Percentiles rank a stretch among this genome's conserved stretches.
Conservation (phyloP, 2,888 invertebrate species). For the Embidobia sp. region DNA sequence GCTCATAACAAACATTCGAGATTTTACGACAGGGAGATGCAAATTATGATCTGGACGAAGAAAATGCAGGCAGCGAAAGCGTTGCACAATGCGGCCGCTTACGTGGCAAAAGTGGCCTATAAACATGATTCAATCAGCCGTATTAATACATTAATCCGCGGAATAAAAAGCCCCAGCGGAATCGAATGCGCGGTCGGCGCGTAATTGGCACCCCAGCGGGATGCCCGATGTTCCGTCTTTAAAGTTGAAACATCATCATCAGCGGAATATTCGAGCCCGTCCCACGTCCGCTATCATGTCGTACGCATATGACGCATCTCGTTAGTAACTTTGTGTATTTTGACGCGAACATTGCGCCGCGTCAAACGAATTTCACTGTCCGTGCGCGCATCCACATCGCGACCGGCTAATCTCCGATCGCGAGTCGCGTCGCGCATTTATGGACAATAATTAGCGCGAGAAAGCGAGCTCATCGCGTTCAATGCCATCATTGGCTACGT, state of each 20-base stretch:
- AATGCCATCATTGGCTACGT: slow-evolving; percentile 69
- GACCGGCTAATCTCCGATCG: slow-evolving; percentile 57
- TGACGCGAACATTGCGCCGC: slow-evolving; percentile 61
- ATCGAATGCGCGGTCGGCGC: slow-evolving; percentile 27
- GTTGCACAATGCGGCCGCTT: too few species aligned
- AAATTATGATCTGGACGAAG: too few species aligned
- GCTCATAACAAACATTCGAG: too few species aligned
- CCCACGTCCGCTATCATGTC: slow-evolving; percentile 57
- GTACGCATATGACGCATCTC: slow-evolving; percentile 53
- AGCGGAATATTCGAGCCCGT: slow-evolving; percentile 60
- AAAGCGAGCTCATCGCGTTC: slow-evolving; percentile 72
- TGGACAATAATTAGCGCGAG: slow-evolving; percentile 71
- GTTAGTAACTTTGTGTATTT: slow-evolving; percentile 61
- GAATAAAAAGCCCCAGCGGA: slow-evolving; percentile 34
- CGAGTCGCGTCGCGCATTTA: slow-evolving; percentile 69
- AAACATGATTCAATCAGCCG: slow-evolving; percentile 44
- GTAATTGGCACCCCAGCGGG: slow-evolving; percentile 61
- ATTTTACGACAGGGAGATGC: too few species aligned
- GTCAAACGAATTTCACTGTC: slow-evolving; percentile 51
- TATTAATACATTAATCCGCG: slow-evolving; percentile 48
- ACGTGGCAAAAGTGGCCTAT: slow-evolving; percentile 11
- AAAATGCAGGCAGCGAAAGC: too few species aligned
- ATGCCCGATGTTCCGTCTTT: slow-evolving; percentile 50
- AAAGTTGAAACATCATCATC: slow-evolving; percentile 64
- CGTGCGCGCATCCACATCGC: slow-evolving; percentile 11